Evolutionary conservation across 1,140 invertebrate species (phyloP), one percentile per base, ranked within the genome.

Genomic region (Drosophila grimshawi): DNA sequence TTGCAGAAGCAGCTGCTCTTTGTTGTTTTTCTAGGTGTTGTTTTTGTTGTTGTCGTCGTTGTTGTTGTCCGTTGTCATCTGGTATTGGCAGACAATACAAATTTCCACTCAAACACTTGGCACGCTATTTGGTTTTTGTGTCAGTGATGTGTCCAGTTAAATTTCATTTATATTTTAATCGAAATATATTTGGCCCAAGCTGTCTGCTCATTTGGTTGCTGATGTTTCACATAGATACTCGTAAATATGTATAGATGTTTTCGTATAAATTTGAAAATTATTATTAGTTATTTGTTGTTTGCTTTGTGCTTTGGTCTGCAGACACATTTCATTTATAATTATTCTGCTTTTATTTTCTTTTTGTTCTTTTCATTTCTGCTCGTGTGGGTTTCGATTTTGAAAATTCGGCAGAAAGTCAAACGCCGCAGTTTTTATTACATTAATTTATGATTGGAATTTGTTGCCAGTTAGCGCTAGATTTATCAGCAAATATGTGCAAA

Each of bases 221-320:
- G 35, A 49, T 48, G 32, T 33, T 37, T 51, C 49, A 11, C 52
- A 46, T 66, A 83, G 75, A 76, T 61, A 78, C 62, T 27, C 81
- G 53, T 74, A 68, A 56, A 74, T 74, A 61, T 67, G 11, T 61
- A 45, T 68, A 7, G 49, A 69, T 69, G 49, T 41, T 66, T 76
- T 80, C 85, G 69, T 89, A 89, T 89, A 81, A 78, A 89, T 88
- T 63, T 88, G 49, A 85, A 80, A 89, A 89, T 85, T 88, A 86
- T 86, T 86, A 88, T 86, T 86, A 86, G 83, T 86, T 88, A 88
- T 86, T 86, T 86, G 76, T 86, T 86, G 67, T 62, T 67, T 62
- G 53, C 32, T 67, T 67, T 68, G 62, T 59, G 63, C 63, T 74
- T 65, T 66, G 49, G 68, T 86, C 81, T 85, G 81, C 81, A 86